These are phyloP conservation scores for Sinohyriopsis cumingii DNA, from an alignment of 2,888 invertebrate genomes.

Conservation along the genomic window DNA sequence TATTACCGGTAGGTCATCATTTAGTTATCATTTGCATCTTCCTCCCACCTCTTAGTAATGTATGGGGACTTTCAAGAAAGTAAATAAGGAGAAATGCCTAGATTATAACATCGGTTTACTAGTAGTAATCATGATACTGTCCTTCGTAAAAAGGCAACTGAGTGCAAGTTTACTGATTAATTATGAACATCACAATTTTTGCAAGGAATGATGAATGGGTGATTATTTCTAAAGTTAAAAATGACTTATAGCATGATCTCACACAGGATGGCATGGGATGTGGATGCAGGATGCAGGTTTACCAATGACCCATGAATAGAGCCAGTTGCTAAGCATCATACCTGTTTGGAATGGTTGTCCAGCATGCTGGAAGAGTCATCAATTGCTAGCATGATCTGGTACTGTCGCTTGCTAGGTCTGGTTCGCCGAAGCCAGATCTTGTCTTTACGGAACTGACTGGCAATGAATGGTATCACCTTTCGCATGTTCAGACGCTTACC, in stretches of 20 bases:
- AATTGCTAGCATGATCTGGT: conserved; percentile 91
- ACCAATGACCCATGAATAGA: not conserved
- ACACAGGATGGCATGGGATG: not conserved
- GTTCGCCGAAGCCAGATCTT: conserved; percentile 98
- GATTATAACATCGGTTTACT: too few species aligned
- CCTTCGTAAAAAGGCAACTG: too few species aligned
- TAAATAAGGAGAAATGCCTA: too few species aligned
- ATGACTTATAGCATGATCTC: not conserved
- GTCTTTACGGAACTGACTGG: conserved; percentile 98
- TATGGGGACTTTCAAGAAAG: too few species aligned
- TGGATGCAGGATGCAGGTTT: not conserved
- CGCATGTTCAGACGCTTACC: conserved; percentile 99
- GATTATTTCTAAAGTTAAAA: not conserved
- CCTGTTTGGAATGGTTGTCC: conserved; percentile 77
- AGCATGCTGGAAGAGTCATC: conserved; percentile 89
- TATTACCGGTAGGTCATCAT: too few species aligned
- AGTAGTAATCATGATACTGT: too few species aligned
- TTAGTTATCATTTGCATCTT: too few species aligned
- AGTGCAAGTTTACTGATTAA: too few species aligned
- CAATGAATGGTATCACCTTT: conserved; percentile 97
- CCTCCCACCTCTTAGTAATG: too few species aligned
- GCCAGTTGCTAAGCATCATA: conserved; percentile 24
- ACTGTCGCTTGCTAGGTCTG: conserved; percentile 94
- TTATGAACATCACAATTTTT: not conserved
- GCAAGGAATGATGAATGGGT: not conserved